Evolutionary conservation across 2,888 invertebrate species (phyloP).

Genomic region (Cephus runcator): DNA sequence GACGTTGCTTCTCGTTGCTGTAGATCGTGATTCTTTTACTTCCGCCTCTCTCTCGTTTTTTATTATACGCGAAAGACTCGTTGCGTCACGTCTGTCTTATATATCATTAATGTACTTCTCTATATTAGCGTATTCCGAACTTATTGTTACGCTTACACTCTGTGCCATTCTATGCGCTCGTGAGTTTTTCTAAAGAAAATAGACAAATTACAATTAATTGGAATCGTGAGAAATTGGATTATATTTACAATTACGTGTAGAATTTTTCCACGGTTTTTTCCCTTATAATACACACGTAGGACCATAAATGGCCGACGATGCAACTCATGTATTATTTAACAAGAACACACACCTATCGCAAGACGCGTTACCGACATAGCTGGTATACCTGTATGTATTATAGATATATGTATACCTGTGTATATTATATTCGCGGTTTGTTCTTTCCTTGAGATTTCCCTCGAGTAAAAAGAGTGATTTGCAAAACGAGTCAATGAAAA

Average conservation of each 20-base stretch:
- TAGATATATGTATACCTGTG: background rate
- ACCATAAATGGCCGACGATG: conserved; percentile 17
- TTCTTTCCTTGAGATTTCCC: background rate
- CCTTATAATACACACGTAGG: background rate
- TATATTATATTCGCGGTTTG: background rate
- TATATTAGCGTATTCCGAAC: background rate
- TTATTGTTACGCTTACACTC: background rate
- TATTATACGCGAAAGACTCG: background rate
- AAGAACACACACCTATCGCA: background rate
- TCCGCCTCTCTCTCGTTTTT: background rate
- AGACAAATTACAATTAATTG: background rate
- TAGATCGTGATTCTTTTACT: background rate
- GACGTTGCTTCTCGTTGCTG: background rate
- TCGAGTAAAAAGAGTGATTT: background rate
- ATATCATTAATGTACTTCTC: background rate
- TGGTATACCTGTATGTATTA: background rate
- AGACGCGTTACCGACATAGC: background rate
- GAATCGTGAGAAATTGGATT: background rate
- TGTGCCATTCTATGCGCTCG: background rate
- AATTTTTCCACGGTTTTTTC: conserved; percentile 9
- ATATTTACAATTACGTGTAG: background rate
- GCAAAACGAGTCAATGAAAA: background rate
- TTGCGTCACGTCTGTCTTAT: background rate
- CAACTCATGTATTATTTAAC: conserved; percentile 48
- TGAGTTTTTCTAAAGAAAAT: background rate